Evolutionary conservation across 1,140 invertebrate genomes (phyloP), one percentile per base, ranked within the genome.

Genomic region (Calliopsis andreniformis): DNA sequence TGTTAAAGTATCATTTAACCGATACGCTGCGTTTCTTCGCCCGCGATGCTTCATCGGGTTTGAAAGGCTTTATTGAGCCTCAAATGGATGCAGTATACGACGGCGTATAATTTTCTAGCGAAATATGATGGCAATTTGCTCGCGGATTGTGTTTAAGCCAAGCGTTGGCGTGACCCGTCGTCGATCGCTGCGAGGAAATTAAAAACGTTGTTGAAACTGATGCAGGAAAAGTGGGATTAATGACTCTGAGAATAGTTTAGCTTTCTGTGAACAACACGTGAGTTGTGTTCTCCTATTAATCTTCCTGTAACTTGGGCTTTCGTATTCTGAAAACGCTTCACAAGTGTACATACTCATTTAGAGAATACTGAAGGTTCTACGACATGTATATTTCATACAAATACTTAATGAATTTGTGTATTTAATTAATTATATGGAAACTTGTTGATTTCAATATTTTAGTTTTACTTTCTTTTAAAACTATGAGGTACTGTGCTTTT

Each of bases 1-100:
- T 43, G 23, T 53, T 72, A 53, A 72, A 72, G 61, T 53, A 72
- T 72, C 69, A 59, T 32, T 61, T 71, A 35, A 51, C 43, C 47
- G 58, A 63, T 63, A 62, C n/a, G 18, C 35, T 10, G 23, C 18
- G 18, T 43, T 53, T 63, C 58, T 43, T 43, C n/a, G 23, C 6
- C 10, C n/a, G 3, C 18, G 12, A 71, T 53, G 58, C 51, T 62
- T 42, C 69, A 62, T 51, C 45, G 68, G 32, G 56, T 30, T 18
- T 23, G 47, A 63, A 53, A 63, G 18, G 18, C n/a, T 42, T 62
- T 59, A 62, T 72, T 35, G n/a, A 25, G 35, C 35, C 39, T 14
- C 14, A 1, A n/a, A 56, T 55, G 3, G 23, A 51, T 42, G 43
- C 10, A 20, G 7, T 55, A n/a, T 30, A 8, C 1, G 10, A 43